Evolutionary conservation across 2,888 invertebrate genomes (phyloP).

Genomic region (Chesias legatella): DNA sequence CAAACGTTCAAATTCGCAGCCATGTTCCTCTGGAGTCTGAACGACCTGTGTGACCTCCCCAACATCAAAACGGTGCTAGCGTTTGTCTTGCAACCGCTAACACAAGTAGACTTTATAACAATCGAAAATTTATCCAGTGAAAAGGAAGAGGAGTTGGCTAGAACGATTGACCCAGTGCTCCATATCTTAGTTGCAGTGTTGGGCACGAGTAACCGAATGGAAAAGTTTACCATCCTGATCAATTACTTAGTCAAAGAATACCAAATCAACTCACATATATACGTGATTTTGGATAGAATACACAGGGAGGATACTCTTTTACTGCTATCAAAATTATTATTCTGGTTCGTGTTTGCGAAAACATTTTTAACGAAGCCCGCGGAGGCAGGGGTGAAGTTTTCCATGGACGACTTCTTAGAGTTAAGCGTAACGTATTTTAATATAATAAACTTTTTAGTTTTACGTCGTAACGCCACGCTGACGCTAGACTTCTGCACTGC

Average conservation of each 20-base stretch:
- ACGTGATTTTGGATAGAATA: constrained; percentile 56
- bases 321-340: constrained; percentile 70
- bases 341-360: constrained; percentile 64
- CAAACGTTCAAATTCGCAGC: constrained; percentile 84
- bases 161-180: constrained; percentile 78
- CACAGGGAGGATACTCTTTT: constrained; percentile 67
- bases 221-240: constrained; percentile 52
- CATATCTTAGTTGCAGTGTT: constrained; percentile 78
- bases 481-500: constrained; percentile 58
- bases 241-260: constrained; percentile 50
- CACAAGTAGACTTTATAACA: constrained; percentile 74
- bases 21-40: constrained; percentile 78
- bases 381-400: constrained; percentile 49
- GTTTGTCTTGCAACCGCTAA: constrained; percentile 79
- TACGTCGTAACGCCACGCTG: constrained; percentile 46
- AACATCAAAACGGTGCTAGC: constrained; percentile 79
- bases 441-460: constrained; percentile 45
- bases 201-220: constrained; percentile 68
- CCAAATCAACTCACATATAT: constrained; percentile 55
- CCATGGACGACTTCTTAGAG: constrained; percentile 56
- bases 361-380: constrained; percentile 52
- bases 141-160: constrained; percentile 71
- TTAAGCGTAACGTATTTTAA: constrained; percentile 55
- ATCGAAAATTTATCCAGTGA: constrained; percentile 71
- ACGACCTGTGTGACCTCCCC: constrained; percentile 64